A percentile compares a stretch with the other conserved stretches of the same genome.
These are phyloP conservation scores for Knipowitschia caucasica DNA, from an alignment of 2,797 vertebrate species.

Conservation along the genomic window DNA sequence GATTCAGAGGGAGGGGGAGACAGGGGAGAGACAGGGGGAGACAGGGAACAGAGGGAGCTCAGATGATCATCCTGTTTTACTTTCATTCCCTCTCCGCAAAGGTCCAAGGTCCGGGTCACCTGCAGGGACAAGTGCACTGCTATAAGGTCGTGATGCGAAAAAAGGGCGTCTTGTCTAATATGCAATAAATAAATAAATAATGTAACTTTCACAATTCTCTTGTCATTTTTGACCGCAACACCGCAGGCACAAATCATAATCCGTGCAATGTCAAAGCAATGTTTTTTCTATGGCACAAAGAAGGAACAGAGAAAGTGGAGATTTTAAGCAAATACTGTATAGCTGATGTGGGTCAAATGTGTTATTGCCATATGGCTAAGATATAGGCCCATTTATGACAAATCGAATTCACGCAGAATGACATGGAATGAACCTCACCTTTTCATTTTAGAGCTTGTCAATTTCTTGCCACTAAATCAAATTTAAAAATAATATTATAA, in stretches of 20 bases:
- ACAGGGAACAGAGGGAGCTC: not conserved
- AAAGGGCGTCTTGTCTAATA: slow-evolving; percentile 1
- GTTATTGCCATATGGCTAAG: too few species aligned
- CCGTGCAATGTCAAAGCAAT: not conserved
- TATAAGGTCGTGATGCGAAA: slow-evolving; percentile 9
- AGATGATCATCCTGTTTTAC: not conserved
- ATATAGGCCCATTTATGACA: too few species aligned
- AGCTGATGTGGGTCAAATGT: not conserved
- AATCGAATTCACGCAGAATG: too few species aligned
- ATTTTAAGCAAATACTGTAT: not conserved
- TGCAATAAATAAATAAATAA: slow-evolving; percentile 8
- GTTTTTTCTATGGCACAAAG: not conserved
- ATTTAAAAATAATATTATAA: too few species aligned
- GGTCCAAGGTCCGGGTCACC: slow-evolving; percentile 60
- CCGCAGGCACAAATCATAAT: not conserved
- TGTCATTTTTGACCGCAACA: not conserved
- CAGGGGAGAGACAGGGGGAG: slow-evolving; percentile 8
- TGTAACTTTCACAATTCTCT: not conserved
- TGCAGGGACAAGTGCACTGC: slow-evolving; percentile 21
- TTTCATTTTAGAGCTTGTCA: too few species aligned
- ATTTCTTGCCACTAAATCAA: too few species aligned
- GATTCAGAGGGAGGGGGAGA: slow-evolving; percentile 17
- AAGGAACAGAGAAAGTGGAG: not conserved
- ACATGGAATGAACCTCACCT: too few species aligned
- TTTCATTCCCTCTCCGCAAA: not conserved